A percentile compares a stretch with the other conserved stretches of the same genome.
phyloP scores from a whole-genome alignment of 2,888 invertebrate genomes.

The Tromatobia lineatoria region DNA sequence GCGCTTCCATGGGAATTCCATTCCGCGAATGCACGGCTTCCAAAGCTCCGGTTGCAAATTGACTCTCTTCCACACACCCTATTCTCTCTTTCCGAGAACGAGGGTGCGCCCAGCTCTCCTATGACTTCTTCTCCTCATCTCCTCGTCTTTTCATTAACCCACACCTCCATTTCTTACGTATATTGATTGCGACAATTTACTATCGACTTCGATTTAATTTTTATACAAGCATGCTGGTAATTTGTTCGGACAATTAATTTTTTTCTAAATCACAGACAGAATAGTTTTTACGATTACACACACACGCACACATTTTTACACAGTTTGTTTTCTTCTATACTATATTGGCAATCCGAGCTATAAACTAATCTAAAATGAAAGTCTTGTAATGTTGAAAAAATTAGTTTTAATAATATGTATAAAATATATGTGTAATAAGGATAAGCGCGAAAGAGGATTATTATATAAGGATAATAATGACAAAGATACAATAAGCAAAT shows the following conservation, averaged over 20 bases:
- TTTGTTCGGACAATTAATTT: background rate
- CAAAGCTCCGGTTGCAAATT: slow-evolving; percentile 51
- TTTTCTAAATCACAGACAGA: background rate
- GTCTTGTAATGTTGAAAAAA: too few species aligned
- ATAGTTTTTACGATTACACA: background rate
- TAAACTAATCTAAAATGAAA: too few species aligned
- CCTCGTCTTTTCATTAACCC: slow-evolving; percentile 58
- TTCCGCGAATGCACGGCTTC: slow-evolving; percentile 36
- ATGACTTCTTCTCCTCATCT: slow-evolving; percentile 44
- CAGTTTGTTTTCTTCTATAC: too few species aligned
- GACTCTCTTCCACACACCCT: background rate
- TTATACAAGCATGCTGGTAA: background rate
- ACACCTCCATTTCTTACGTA: background rate
- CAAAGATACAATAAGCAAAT: too few species aligned
- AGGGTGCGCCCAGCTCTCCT: slow-evolving; percentile 7
- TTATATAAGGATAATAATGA: background rate
- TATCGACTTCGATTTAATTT: slow-evolving; percentile 22
- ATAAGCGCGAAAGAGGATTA: too few species aligned
- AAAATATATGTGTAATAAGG: too few species aligned
- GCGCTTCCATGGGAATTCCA: slow-evolving; percentile 56
- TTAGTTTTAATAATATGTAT: too few species aligned
- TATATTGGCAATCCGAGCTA: too few species aligned
- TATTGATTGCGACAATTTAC: slow-evolving; percentile 42
- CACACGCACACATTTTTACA: background rate
- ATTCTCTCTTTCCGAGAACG: slow-evolving; percentile 19